These are phyloP conservation scores for Ianthella basta DNA, from an alignment of 37 sponge, comb jelly and placozoan species.

Conservation along the genomic window DNA sequence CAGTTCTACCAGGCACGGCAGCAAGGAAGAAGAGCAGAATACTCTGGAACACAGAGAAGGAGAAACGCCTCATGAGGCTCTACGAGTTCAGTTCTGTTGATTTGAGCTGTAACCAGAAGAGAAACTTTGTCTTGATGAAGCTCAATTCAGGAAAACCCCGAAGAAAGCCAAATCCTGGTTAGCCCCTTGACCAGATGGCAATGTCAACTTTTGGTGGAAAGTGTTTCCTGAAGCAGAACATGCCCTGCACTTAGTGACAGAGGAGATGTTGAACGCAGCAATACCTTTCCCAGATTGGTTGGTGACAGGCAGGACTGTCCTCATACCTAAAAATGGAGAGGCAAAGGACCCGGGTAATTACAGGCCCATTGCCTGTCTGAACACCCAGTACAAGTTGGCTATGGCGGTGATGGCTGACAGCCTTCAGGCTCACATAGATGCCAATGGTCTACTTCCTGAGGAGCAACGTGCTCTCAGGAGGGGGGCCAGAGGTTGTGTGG, in stretches of 20 bases:
- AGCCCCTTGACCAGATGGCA: constrained; percentile 9
- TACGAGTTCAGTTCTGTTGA: too few relatives aligned
- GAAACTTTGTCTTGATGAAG: neutral
- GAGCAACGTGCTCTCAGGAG: neutral
- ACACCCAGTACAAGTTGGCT: constrained; percentile 43
- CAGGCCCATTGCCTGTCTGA: constrained; percentile 41
- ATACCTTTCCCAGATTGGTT: constrained; percentile 16
- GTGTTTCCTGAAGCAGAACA: neutral
- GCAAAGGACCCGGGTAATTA: constrained; percentile 24
- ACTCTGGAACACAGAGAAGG: too few relatives aligned
- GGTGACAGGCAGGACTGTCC: neutral
- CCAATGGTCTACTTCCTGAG: neutral
- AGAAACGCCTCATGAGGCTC: too few relatives aligned
- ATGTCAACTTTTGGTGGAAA: neutral
- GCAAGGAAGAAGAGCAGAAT: too few relatives aligned
- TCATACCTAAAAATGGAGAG: constrained; percentile 48
- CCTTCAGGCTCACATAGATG: neutral
- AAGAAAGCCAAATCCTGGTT: neutral
- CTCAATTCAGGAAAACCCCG: neutral
- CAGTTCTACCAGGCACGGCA: too few relatives aligned
- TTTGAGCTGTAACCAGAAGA: too few relatives aligned
- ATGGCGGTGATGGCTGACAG: neutral
- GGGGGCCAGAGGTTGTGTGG: constrained; percentile 3
- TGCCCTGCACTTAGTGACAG: neutral
- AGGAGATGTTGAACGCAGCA: neutral